Evolutionary conservation across 2,797 vertebrate genomes (phyloP), one percentile per base, ranked within the genome.

Genomic region (Rhinophrynus dorsalis): DNA sequence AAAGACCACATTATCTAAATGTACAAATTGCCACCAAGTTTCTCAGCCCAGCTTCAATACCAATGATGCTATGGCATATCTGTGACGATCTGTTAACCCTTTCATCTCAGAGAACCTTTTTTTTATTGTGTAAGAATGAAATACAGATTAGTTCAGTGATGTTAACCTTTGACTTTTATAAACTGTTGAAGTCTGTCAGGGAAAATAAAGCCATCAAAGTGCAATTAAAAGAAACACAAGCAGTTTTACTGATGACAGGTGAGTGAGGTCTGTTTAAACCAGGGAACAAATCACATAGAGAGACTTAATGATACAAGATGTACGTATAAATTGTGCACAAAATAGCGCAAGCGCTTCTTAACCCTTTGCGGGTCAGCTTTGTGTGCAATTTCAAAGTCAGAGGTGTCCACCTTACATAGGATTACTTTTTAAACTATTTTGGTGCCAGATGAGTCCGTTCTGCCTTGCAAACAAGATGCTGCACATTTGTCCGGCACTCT

Each of bases 191-290:
- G 44, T 24, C 30, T 17, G 60, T 65, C 61, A 72, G 68, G 69
- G 69, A 73, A 66, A 45, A 32, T 58, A 64, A n/a, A 71, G 68
- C 68, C 68, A 72, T 73, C 35, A 20, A 73, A 73, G 69, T 73
- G 69, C 61, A 52, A 73, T 73, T 71, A 64, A 48, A 10, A 47
- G 33, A 4, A 23, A 5, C 21, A 13, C 11, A 13, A 8, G 10
- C 20, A 40, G 27, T 56, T 54, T 15, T 13, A 13, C 35, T 23
- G 37, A 58, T 42, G 13, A 56, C 18, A 13, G 26, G 45, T 21
- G 11, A 60, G 56, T 44, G 13, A 17, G 27, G 30, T 42, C 18
- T 47, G 60, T 65, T 72, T 65, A 73, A 52, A 66, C 38, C 17
- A 23, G 30, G 47, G 44, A 20, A 21, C 23, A 58, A 26, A 45